Conservation (phyloP, 2,888 invertebrate genomes). For the Pristionchus exspectatus region DNA sequence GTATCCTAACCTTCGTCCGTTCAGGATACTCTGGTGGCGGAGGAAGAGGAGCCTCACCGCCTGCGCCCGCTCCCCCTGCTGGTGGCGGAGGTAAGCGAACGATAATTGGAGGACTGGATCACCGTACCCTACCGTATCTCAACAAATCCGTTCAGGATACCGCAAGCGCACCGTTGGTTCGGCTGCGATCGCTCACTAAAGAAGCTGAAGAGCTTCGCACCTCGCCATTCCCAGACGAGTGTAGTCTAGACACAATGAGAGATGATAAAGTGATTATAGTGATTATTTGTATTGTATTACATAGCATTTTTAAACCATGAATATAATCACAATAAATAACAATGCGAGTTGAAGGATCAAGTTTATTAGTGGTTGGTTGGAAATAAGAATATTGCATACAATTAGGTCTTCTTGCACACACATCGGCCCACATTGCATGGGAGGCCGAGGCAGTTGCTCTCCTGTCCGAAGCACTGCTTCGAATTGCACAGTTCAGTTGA, state of each 20-base stretch:
- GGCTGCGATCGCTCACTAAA: not conserved
- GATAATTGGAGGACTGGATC: not conserved
- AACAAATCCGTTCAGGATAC: not conserved
- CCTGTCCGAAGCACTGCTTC: conserved; percentile 20
- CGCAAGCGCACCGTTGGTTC: not conserved
- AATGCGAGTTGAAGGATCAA: too few species aligned
- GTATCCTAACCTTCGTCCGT: not conserved
- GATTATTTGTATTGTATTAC: not conserved
- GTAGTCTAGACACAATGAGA: not conserved
- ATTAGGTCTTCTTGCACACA: conserved; percentile 48
- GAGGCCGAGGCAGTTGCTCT: conserved; percentile 55
- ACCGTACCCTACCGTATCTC: not conserved
- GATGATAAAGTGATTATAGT: not conserved
- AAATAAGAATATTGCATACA: not conserved
- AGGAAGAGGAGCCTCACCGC: not conserved
- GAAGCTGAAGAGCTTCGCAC: not conserved
- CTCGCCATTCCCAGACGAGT: not conserved
- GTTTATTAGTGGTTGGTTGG: too few species aligned
- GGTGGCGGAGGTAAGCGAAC: not conserved
- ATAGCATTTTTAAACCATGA: too few species aligned
- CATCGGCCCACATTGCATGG: conserved; percentile 59
- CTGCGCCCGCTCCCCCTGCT: not conserved
- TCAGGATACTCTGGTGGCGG: not conserved
- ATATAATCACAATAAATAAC: too few species aligned
- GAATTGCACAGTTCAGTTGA: conserved; percentile 58